Evolutionary conservation across 2,797 vertebrate genomes (phyloP), one percentile per base, ranked within the genome.

Genomic region (Varecia variegata): DNA sequence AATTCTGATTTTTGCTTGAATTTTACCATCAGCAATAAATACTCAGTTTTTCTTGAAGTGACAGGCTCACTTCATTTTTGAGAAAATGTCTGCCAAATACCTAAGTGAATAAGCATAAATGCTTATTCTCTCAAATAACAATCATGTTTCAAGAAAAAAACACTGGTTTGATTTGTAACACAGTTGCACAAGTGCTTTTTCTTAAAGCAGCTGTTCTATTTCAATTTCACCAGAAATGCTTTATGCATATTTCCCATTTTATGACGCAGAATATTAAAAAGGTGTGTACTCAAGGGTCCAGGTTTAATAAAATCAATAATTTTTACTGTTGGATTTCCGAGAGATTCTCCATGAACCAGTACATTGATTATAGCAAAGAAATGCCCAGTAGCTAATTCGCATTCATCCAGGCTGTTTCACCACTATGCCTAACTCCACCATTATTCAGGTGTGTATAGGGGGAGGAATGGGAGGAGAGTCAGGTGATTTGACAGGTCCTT

Each of bases 11-110:
- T 96, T 95, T 93, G 27, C 25, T 65, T 35, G 21, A 79, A 54
- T 96, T 90, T 96, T 88, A 94, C 71, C 32, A 17, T 71, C 30
- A 70, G 40, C 8, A 76, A 21, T 96, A 94, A 93, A 68, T 88
- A 65, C 40, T 65, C 62, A 43, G 17, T 70, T 96, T 88, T 92
- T 21, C 68, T 90, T 94, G 35, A 93, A 91, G 32, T 95, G 83
- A 74, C 58, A 95, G 52, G 35, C 35, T 84, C 38, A 62, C 45
- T 95, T 89, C 21, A 96, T 86, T 58, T 94, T 96, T 95, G 62
- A 82, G 95, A 90, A 97, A 77, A 82, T 90, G 23, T 85, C 70
- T 84, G 21, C 45, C 81, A 86, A 50, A 88, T 60, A 93, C 15
- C 14, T 67, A 54, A 73, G 71, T 92, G 32, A 94, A 76, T 88